Conservation (phyloP, 1,140 invertebrate species). For the Apocrypta bakeri region DNA sequence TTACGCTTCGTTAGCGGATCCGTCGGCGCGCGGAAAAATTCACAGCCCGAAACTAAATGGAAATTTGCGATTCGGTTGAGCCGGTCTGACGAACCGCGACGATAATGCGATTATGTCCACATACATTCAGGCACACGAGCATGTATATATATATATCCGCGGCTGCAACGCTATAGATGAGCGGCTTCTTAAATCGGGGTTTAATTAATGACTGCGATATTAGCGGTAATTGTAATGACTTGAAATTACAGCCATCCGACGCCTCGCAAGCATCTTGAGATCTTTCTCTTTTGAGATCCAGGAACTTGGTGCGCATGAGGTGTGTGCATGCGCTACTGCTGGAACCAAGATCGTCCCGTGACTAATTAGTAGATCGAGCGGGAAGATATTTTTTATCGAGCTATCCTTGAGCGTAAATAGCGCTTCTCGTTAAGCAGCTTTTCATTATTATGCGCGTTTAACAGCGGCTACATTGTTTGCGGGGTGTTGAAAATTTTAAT, state of each 20-base stretch:
- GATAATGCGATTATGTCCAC: slow-evolving; percentile 67
- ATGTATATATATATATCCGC: slow-evolving; percentile 55
- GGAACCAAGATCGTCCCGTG: not conserved
- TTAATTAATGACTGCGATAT: slow-evolving; percentile 71
- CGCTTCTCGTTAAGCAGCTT: not conserved
- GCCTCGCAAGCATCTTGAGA: slow-evolving; percentile 50
- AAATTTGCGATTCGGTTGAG: slow-evolving; percentile 26
- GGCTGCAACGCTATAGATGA: slow-evolving; percentile 68
- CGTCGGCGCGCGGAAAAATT: slow-evolving; percentile 17
- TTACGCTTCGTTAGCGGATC: slow-evolving; percentile 42
- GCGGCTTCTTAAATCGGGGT: slow-evolving; percentile 65
- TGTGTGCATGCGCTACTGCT: not conserved
- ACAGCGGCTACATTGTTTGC: not conserved
- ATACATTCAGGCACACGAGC: too few relatives aligned
- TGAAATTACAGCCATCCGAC: slow-evolving; percentile 71
- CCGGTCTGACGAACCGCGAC: slow-evolving; percentile 58
- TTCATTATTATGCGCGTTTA: not conserved
- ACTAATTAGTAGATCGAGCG: slow-evolving; percentile 25
- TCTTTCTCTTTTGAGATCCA: not conserved
- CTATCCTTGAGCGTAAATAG: slow-evolving; percentile 18
- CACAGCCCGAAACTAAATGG: slow-evolving; percentile 13
- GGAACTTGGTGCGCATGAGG: not conserved
- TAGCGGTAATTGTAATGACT: slow-evolving; percentile 72
- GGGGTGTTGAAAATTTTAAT: not conserved
- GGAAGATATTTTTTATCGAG: slow-evolving; percentile 12